Base-by-base conservation (phyloP, 2,113 vertebrate genomes). In the Cyphomyrus discorhynchus region DNA sequence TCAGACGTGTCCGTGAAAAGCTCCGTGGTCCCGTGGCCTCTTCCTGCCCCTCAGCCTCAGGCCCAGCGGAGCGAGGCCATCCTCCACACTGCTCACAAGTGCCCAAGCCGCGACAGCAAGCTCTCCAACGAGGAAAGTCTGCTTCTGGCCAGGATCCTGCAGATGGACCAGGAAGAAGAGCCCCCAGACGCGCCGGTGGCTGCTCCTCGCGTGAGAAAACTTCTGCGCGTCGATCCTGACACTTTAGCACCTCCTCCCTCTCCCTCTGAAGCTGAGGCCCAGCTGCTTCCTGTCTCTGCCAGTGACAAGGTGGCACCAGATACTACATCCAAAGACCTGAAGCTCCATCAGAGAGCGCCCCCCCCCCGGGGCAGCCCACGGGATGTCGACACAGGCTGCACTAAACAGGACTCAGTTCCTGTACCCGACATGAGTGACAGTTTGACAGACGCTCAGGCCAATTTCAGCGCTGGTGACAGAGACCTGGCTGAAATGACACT, bases 111-210 rank as follows among this genome's bases (percentile, higher is more conserved):
- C 90, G 70, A 91, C 7, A 91, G 92, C 52, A 92, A 89, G 89
- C 93, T 94, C 39, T 87, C 87, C 31, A 91, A 94, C 42, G 96
- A 95, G 74, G 95, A 96, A 89, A 90, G 74, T 5, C n/a, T 92
- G 2, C 87, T 96, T 45, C 89, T 96, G 91, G 93, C 92, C 50
- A 96, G 93, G 91, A 93, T 96, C 31, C 19, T 1, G 0, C 89
- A 90, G 89, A 93, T 96, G 94, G 93, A 91, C 21, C 56, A 17
- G 7, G 89, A 84, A 8, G 91, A 90, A 0, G 93, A 94, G 31
- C 47, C 92, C 0, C 91, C 91, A 3, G 91, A 87, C 13, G 21
- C 56, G 15, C 91, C 92, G 0, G 90, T 82, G n/a, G 90, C 91
- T 0, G 66, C 86, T n/a, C 90, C 91, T 62, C 93, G 91, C 0